phyloP scores from a whole-genome alignment of 2,888 invertebrate species.

The Arenicola marina region DNA sequence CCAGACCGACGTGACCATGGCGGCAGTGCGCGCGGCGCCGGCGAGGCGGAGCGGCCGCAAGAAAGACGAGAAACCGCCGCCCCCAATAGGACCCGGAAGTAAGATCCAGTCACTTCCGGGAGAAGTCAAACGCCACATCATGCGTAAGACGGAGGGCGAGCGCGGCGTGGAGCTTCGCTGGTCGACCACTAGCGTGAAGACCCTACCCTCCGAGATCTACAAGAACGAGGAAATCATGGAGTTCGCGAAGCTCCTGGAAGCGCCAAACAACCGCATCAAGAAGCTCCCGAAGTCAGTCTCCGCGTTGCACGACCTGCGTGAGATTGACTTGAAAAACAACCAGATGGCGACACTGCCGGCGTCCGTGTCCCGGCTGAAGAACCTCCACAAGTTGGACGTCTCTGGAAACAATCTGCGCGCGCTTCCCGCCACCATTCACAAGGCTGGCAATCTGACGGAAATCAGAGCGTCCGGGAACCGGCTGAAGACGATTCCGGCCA shows the following conservation, averaged over 20 bases:
- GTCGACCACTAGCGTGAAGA: conserved; percentile 35
- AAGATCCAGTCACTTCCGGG: conserved; percentile 54
- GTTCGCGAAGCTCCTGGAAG: conserved; percentile 46
- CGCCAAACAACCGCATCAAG: conserved; percentile 55
- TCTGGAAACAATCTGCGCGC: conserved; percentile 52
- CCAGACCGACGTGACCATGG: too few species aligned
- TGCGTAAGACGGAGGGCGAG: conserved; percentile 38
- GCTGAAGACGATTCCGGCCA: conserved; percentile 52
- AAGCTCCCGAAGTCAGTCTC: conserved; percentile 50
- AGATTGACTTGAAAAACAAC: conserved; percentile 52
- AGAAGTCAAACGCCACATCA: conserved; percentile 49
- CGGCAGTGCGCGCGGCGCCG: background rate
- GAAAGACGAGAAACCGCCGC: conserved; percentile 60
- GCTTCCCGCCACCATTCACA: conserved; percentile 55
- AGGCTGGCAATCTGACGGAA: conserved; percentile 43
- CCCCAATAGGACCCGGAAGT: conserved; percentile 59
- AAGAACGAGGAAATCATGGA: conserved; percentile 54
- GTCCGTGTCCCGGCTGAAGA: conserved; percentile 43
- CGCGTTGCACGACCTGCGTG: conserved; percentile 43
- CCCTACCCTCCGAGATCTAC: conserved; percentile 55
- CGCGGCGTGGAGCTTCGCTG: conserved; percentile 33
- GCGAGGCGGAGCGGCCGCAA: conserved; percentile 34
- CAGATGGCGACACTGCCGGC: conserved; percentile 47
- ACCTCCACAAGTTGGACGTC: conserved; percentile 46
- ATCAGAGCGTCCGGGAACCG: conserved; percentile 37